Evolutionary conservation across 2,797 vertebrate species (phyloP).

Genomic region (Arctocebus calabarensis): DNA sequence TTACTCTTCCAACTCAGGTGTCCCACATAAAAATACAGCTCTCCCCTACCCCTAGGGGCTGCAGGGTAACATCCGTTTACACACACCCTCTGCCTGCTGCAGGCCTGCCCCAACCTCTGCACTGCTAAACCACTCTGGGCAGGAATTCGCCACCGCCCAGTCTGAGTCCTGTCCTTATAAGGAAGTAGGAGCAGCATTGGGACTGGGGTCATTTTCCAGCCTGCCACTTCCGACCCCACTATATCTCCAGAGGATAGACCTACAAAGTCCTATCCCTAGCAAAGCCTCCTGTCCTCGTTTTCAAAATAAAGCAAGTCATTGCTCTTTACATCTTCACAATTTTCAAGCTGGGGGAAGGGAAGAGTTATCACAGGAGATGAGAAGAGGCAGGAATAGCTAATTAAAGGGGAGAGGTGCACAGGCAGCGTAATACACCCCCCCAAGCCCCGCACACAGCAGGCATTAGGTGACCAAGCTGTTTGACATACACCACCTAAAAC

Average conservation of each 20-base stretch:
- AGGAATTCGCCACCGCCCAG: slow-evolving; percentile 78
- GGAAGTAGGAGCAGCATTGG: slow-evolving; percentile 69
- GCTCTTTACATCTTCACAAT: not conserved
- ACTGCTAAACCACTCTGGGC: not conserved
- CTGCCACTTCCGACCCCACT: slow-evolving; percentile 1
- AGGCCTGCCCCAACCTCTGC: not conserved
- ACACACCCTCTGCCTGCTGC: not conserved
- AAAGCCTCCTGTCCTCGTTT: not conserved
- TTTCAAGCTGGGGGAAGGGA: not conserved
- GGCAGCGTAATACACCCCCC: not conserved
- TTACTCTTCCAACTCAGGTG: slow-evolving; percentile 47
- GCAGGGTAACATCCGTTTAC: not conserved
- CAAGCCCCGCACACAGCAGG: slow-evolving; percentile 36
- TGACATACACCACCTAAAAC: slow-evolving; percentile 69
- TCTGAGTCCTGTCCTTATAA: slow-evolving; percentile 83
- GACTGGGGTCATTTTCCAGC: slow-evolving; percentile 48
- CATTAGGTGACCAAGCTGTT: not conserved
- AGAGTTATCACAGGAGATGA: not conserved
- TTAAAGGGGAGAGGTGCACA: slow-evolving; percentile 38
- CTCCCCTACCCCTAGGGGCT: no score
- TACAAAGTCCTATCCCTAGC: not conserved
- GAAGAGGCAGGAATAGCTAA: not conserved
- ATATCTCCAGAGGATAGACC: not conserved
- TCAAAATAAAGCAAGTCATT: not conserved
- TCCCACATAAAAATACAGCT: not conserved